A percentile compares a stretch with the other conserved stretches of the same genome.
phyloP scores from a whole-genome alignment of 1,140 invertebrate genomes.

The Micrasema longulum region DNA sequence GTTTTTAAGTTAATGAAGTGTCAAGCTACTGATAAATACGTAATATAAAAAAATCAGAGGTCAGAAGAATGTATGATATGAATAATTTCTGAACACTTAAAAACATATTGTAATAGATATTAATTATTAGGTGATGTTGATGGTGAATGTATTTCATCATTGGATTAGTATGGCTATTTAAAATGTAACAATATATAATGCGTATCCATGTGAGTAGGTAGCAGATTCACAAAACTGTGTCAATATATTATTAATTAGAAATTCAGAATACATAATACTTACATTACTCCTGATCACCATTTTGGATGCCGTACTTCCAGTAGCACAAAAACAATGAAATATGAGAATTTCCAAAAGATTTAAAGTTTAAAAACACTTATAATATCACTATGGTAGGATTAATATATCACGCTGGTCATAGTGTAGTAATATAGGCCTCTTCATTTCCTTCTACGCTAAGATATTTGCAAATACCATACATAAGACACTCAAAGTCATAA shows the following conservation, averaged over 20 bases:
- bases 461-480: conserved; percentile 44
- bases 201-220: too few species aligned
- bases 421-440: conserved; percentile 15
- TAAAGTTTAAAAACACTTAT: conserved; percentile 12
- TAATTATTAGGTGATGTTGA: too few species aligned
- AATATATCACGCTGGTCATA: conserved; percentile 32
- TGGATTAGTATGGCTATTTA: too few species aligned
- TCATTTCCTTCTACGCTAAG: conserved; percentile 38
- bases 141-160: too few species aligned
- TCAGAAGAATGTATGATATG: too few species aligned
- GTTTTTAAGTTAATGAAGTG: too few species aligned
- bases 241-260: background rate
- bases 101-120: too few species aligned
- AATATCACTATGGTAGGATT: conserved; percentile 32
- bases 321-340: background rate
- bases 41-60: too few species aligned
- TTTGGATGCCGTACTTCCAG: conserved; percentile 26
- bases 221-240: background rate
- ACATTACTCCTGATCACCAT: conserved; percentile 52
- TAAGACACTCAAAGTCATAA: conserved; percentile 33
- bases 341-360: background rate
- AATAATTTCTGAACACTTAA: too few species aligned
- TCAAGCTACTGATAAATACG: too few species aligned
- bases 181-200: too few species aligned
- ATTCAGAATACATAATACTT: conserved; percentile 17